These are phyloP conservation scores for Oscheius sp. DNA, from an alignment of 1,140 invertebrate genomes.

Conservation along the genomic window DNA sequence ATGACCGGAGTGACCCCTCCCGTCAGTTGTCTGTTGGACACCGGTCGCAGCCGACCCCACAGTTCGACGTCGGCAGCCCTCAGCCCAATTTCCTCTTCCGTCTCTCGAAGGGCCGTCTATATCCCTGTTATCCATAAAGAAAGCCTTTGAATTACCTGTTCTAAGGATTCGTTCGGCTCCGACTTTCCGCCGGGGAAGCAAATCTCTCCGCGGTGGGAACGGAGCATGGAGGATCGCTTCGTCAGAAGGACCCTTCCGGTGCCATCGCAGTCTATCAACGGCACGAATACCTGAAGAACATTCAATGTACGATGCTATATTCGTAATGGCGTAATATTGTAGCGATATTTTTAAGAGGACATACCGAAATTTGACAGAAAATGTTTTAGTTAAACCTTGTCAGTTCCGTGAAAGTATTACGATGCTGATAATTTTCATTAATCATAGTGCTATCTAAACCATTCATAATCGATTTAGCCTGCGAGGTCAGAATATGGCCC, in stretches of 20 bases:
- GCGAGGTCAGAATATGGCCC: too few relatives aligned
- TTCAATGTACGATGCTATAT: too few relatives aligned
- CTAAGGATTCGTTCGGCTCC: conserved; percentile 9
- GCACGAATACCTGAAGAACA: too few relatives aligned
- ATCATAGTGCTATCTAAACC: too few relatives aligned
- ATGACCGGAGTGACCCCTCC: conserved; percentile 8
- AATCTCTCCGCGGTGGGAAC: conserved; percentile 24
- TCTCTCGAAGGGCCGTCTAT: conserved; percentile 19
- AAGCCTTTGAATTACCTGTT: not conserved
- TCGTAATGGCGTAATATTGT: too few relatives aligned
- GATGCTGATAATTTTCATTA: too few relatives aligned
- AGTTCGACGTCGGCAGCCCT: conserved; percentile 1
- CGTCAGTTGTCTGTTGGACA: not conserved
- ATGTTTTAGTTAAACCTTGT: too few relatives aligned
- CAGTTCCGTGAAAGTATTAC: too few relatives aligned
- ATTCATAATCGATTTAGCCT: too few relatives aligned
- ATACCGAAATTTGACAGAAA: too few relatives aligned
- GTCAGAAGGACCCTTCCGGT: conserved; percentile 8
- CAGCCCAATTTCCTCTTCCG: conserved; percentile 15
- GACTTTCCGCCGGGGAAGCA: conserved; percentile 20
- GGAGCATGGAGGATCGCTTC: conserved; percentile 20
- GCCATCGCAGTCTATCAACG: not conserved
- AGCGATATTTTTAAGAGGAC: too few relatives aligned
- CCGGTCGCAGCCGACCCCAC: conserved; percentile 15
- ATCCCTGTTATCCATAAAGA: not conserved